phyloP scores from a whole-genome alignment of 2,888 invertebrate species.

The Sturmia bella region DNA sequence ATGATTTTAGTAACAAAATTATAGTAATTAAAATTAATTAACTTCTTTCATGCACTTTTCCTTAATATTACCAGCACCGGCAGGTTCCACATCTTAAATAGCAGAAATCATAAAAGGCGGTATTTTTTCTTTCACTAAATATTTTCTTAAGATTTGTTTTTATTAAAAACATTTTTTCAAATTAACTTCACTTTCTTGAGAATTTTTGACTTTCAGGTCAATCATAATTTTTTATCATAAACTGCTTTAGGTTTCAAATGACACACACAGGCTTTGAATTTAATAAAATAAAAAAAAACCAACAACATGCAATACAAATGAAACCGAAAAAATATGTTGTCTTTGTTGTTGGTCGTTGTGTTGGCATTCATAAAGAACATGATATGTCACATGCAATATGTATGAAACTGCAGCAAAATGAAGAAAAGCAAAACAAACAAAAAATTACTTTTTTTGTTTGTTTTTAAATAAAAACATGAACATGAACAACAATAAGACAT shows the following conservation, averaged over 20 bases:
- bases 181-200: conserved; percentile 36
- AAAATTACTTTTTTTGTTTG: neutral
- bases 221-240: conserved; percentile 52
- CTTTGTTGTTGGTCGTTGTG: conserved; percentile 1
- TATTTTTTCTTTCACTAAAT: too few species aligned
- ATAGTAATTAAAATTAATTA: too few species aligned
- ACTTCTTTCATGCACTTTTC: too few species aligned
- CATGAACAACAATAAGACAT: conserved; percentile 25
- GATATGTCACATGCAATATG: conserved; percentile 68
- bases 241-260: conserved; percentile 35
- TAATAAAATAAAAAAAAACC: too few species aligned
- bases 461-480: conserved; percentile 21
- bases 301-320: conserved; percentile 42
- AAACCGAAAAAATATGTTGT: conserved; percentile 34
- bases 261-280: conserved; percentile 9
- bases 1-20: too few species aligned
- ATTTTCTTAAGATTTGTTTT: too few species aligned
- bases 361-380: conserved; percentile 53
- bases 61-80: too few species aligned
- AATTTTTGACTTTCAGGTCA: conserved; percentile 46
- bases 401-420: conserved; percentile 48
- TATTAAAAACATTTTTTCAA: neutral
- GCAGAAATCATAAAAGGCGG: too few species aligned
- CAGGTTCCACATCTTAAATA: too few species aligned
- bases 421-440: neutral